These are phyloP conservation scores for Drosophila teissieri DNA, from an alignment of 1,140 invertebrate genomes.

Conservation along the genomic window DNA sequence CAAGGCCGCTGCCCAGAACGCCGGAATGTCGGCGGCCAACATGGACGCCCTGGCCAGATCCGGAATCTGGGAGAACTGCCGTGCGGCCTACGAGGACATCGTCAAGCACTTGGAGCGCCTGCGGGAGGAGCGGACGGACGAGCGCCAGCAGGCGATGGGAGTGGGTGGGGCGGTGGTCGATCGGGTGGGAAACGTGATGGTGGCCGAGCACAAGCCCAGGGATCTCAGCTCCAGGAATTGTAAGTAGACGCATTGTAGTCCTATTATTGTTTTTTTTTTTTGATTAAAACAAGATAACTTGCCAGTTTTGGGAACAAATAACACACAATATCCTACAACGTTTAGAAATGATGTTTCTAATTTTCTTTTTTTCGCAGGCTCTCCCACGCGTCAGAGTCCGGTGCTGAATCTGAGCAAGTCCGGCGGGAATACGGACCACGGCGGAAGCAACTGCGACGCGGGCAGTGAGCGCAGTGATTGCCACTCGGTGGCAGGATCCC, in stretches of 20 bases:
- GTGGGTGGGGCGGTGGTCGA: slow-evolving; percentile 82
- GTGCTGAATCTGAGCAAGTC: slow-evolving; percentile 95
- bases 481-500: slow-evolving; percentile 85
- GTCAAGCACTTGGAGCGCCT: slow-evolving; percentile 97
- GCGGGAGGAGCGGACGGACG: slow-evolving; percentile 92
- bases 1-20: slow-evolving; percentile 89
- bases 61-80: slow-evolving; percentile 96
- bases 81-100: slow-evolving; percentile 96
- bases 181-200: slow-evolving; percentile 85
- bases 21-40: slow-evolving; percentile 88
- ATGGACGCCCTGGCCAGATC: slow-evolving; percentile 95
- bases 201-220: slow-evolving; percentile 90
- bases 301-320: no score
- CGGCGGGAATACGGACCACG: slow-evolving; percentile 86
- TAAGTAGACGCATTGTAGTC: slow-evolving; percentile 85
- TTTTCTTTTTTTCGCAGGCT: slow-evolving; percentile 87
- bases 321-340: no score
- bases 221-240: slow-evolving; percentile 94
- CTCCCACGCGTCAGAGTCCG: slow-evolving; percentile 94
- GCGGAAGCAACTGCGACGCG: slow-evolving; percentile 86
- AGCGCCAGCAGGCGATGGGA: slow-evolving; percentile 86
- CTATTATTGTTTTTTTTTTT: no score
- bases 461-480: slow-evolving; percentile 86
- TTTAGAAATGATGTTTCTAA: no score
- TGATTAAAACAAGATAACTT: no score